phyloP scores from a whole-genome alignment of 1,140 invertebrate genomes.

The Cherax destructor region DNA sequence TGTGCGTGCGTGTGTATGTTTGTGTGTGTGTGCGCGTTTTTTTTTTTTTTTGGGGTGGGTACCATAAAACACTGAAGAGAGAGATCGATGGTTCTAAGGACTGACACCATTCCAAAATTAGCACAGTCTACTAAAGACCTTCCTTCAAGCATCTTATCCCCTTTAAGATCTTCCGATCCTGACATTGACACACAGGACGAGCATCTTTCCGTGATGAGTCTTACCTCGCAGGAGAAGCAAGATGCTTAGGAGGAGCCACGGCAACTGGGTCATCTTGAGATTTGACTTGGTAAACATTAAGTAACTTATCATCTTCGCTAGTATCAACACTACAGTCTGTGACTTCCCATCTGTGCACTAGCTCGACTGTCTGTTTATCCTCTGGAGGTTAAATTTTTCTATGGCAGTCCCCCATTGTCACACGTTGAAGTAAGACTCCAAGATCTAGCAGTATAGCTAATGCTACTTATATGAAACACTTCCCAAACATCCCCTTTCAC shows the following conservation, averaged over 20 bases:
- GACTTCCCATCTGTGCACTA: background rate
- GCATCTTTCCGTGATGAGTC: background rate
- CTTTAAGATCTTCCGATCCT: too few species aligned
- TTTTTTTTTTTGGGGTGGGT: too few species aligned
- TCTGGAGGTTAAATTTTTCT: background rate
- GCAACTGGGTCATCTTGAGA: background rate
- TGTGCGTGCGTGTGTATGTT: background rate
- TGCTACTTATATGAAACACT: background rate
- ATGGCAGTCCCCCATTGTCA: background rate
- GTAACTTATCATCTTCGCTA: background rate
- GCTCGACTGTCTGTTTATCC: background rate
- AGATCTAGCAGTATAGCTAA: background rate
- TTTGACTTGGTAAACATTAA: background rate
- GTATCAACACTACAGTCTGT: background rate
- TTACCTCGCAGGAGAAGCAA: conserved; percentile 22
- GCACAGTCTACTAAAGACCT: too few species aligned
- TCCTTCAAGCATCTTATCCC: too few species aligned
- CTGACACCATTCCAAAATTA: too few species aligned
- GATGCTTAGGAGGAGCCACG: background rate
- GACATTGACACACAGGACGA: too few species aligned
- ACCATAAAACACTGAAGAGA: too few species aligned
- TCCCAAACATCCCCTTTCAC: background rate
- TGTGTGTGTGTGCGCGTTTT: background rate
- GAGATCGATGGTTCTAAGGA: too few species aligned
- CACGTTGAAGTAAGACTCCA: background rate